These are phyloP conservation scores for Scylla paramamosain DNA, from an alignment of 1,140 invertebrate species.

Conservation along the genomic window DNA sequence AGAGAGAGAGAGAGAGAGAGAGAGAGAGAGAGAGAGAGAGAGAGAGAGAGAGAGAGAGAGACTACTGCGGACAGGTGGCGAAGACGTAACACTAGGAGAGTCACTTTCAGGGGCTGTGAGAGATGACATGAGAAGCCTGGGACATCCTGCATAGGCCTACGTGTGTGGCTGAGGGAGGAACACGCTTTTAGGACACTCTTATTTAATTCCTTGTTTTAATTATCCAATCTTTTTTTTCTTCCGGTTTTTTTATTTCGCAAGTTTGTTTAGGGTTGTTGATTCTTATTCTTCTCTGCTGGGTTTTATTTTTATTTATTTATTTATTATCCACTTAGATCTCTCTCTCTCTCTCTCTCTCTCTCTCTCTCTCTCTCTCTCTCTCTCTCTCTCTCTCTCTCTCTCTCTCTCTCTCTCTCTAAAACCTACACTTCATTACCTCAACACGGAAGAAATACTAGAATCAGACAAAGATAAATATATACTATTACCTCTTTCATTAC, in stretches of 20 bases:
- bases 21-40: too few relatives aligned
- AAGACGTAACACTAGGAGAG: neutral
- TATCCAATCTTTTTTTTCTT: neutral
- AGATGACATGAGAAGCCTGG: neutral
- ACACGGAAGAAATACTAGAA: neutral
- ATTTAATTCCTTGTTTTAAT: too few relatives aligned
- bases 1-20: too few relatives aligned
- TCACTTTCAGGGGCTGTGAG: neutral
- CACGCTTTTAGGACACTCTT: neutral
- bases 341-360: neutral
- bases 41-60: conserved; percentile 46
- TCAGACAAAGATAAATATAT: neutral
- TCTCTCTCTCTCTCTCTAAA: neutral
- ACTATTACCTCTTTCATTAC: neutral
- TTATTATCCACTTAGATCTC: too few relatives aligned
- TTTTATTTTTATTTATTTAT: too few relatives aligned
- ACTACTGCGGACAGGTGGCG: neutral
- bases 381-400: neutral
- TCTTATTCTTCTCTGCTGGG: neutral
- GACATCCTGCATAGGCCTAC: neutral
- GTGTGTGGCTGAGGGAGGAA: neutral
- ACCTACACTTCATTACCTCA: neutral
- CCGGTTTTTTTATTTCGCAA: neutral
- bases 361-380: conserved; percentile 1
- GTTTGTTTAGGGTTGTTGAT: neutral